Percentiles rank a stretch among this genome's conserved stretches.
phyloP scores from a whole-genome alignment of 2,888 invertebrate species.

The Plagiodera versicolora region DNA sequence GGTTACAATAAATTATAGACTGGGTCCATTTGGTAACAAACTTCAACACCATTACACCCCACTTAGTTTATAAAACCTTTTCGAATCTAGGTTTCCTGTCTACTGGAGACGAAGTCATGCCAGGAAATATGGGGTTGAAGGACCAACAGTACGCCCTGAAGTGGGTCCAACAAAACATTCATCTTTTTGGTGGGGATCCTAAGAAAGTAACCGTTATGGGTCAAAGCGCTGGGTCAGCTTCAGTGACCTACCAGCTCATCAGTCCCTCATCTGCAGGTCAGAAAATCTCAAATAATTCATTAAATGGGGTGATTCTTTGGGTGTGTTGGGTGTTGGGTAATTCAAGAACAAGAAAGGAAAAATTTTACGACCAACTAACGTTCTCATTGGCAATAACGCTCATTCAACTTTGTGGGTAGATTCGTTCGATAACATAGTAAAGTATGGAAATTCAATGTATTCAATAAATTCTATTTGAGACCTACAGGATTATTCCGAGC shows the following conservation, averaged over 20 bases:
- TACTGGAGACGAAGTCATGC: constrained; percentile 30
- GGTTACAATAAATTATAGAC: constrained; percentile 37
- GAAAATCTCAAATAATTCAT: too few relatives aligned
- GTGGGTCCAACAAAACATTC: constrained; percentile 26
- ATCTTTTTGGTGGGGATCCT: constrained; percentile 26
- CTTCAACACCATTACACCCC: too few relatives aligned
- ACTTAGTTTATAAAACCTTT: background rate
- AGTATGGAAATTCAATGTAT: too few relatives aligned
- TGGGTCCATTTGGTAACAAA: constrained; percentile 40
- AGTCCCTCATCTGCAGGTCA: constrained; percentile 25
- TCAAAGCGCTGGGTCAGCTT: constrained; percentile 26
- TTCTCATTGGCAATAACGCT: too few relatives aligned
- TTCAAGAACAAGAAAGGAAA: too few relatives aligned
- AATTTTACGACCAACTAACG: too few relatives aligned
- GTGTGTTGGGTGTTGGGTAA: too few relatives aligned
- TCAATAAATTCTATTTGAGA: too few relatives aligned
- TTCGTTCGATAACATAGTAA: too few relatives aligned
- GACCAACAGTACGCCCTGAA: constrained; percentile 24
- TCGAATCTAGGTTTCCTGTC: constrained; percentile 37
- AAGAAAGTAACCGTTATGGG: constrained; percentile 24
- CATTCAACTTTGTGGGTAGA: too few relatives aligned
- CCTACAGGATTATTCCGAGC: constrained; percentile 33
- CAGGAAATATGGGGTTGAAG: constrained; percentile 32
- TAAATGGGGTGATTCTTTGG: too few relatives aligned
- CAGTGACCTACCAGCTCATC: constrained; percentile 25